phyloP scores from a whole-genome alignment of 2,888 invertebrate genomes.

The Luperina testacea region DNA sequence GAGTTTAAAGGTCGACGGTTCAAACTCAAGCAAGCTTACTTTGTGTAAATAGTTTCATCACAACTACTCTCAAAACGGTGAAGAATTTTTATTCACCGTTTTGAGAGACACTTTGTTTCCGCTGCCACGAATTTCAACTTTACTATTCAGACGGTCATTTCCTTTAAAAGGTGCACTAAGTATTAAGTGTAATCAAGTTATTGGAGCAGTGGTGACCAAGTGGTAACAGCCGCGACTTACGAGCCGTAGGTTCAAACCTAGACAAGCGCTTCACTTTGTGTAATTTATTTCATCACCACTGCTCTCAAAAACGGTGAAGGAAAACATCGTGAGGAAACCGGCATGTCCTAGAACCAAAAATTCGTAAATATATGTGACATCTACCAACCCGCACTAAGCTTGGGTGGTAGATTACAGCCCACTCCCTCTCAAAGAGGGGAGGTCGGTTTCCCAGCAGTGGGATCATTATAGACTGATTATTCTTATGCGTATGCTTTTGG shows the following conservation, averaged over 20 bases:
- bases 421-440: not conserved
- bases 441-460: not conserved
- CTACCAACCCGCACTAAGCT: not conserved
- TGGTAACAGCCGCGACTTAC: too few species aligned
- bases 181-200: too few species aligned
- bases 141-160: too few species aligned
- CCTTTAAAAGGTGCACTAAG: too few species aligned
- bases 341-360: not conserved
- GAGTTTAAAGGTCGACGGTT: not conserved
- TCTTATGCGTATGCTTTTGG: not conserved
- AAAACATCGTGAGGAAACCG: not conserved
- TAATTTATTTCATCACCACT: not conserved
- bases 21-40: not conserved
- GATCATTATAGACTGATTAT: not conserved
- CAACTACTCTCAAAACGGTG: not conserved
- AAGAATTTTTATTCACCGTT: too few species aligned
- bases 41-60: not conserved
- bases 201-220: too few species aligned
- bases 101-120: too few species aligned
- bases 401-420: not conserved
- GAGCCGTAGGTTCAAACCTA: too few species aligned
- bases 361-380: not conserved
- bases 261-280: not conserved
- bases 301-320: not conserved
- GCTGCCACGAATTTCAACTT: too few species aligned